Evolutionary conservation across 2,113 vertebrate species (phyloP).

Genomic region (Varanus komodoensis): DNA sequence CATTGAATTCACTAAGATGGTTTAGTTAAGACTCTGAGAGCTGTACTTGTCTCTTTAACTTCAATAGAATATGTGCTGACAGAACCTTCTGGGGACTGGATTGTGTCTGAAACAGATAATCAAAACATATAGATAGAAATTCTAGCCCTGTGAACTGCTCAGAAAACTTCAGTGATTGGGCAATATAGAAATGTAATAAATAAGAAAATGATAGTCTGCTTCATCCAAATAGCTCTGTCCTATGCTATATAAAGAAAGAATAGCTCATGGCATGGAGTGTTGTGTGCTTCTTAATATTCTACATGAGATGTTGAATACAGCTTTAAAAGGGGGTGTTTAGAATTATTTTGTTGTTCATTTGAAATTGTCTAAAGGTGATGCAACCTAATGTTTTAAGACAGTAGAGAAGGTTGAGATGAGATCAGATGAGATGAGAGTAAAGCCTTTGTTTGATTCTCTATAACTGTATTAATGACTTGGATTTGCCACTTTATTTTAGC

Average conservation of each 20-base stretch:
- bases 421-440: neutral
- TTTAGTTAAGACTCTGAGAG: neutral
- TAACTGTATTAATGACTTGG: neutral
- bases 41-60: neutral
- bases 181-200: too few relatives aligned
- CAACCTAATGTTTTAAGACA: neutral
- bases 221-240: neutral
- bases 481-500: constrained; percentile 19
- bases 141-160: neutral
- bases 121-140: neutral
- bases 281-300: constrained; percentile 1
- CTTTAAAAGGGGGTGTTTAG: constrained; percentile 1
- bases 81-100: neutral
- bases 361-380: neutral
- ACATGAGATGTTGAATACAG: neutral
- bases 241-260: neutral
- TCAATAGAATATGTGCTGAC: neutral
- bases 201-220: too few relatives aligned
- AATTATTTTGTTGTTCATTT: neutral
- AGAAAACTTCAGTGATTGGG: too few relatives aligned
- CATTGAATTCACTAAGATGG: neutral
- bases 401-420: neutral
- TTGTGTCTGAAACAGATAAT: neutral
- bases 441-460: neutral
- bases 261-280: rapidly evolving